These are phyloP conservation scores for Zaprionus tsacasi DNA, from an alignment of 1,140 invertebrate genomes.

Conservation along the genomic window DNA sequence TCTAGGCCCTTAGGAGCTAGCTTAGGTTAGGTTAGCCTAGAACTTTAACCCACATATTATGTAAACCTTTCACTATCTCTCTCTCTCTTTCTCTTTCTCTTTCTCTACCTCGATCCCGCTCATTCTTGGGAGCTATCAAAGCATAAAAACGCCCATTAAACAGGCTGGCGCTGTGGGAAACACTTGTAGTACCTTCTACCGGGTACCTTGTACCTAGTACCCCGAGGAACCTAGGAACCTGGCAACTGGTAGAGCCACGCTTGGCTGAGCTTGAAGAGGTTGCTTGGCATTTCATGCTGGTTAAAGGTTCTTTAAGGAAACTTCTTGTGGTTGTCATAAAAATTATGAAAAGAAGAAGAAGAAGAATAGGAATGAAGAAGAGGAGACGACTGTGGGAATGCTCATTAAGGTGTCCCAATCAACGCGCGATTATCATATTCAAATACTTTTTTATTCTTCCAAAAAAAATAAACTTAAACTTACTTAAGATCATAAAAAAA, in stretches of 20 bases:
- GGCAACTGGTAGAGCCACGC: constrained; percentile 43
- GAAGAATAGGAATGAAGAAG: neutral
- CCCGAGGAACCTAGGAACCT: neutral
- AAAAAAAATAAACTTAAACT: constrained; percentile 24
- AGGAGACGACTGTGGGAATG: constrained; percentile 34
- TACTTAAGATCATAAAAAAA: constrained; percentile 49
- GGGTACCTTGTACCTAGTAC: neutral
- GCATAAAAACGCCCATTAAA: constrained; percentile 78
- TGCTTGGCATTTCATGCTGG: constrained; percentile 61
- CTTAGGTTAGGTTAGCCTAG: too few species aligned
- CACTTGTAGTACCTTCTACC: constrained; percentile 31
- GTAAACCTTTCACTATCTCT: neutral
- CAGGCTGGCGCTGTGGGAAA: constrained; percentile 54
- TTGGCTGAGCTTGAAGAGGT: constrained; percentile 56
- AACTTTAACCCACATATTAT: constrained; percentile 4
- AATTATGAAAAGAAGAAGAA: constrained; percentile 29
- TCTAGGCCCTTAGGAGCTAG: too few species aligned
- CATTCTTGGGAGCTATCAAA: constrained; percentile 55
- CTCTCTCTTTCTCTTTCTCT: neutral
- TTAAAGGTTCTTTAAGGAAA: constrained; percentile 1
- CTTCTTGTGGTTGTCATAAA: constrained; percentile 47
- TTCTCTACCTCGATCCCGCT: neutral
- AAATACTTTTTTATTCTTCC: constrained; percentile 31
- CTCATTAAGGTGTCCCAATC: constrained; percentile 17
- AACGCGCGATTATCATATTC: constrained; percentile 29